Evolutionary conservation across 30 jellyfish, hydroid and myxozoan genomes (phyloP), one percentile per base, ranked within the genome.

Genomic region (Aurelia aurita complex sp. Pacific): DNA sequence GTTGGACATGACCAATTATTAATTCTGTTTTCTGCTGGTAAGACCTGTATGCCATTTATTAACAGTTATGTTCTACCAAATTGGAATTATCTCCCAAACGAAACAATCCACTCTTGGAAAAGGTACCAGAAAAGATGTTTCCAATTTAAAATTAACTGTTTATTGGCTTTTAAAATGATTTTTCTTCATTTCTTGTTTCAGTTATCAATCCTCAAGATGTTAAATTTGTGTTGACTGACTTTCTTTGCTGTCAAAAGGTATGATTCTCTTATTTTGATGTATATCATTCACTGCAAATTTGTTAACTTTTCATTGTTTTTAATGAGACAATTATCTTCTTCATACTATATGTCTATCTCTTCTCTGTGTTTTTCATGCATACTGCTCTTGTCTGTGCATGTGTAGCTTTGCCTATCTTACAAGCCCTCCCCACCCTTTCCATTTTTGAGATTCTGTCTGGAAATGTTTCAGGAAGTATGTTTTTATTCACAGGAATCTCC

Each of bases 181-280:
- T 1, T 46, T 9, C 57, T 46, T 46, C 8, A 46, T 46, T 46
- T 66, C 43, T 66, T 10, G 2, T 66, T 66, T n/a, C 43, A 66
- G 76, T 66, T 66, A 46, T 23, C 43, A 34, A 66, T 23, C 17
- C 76, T 23, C 17, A 14, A 2, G 83, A 61, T 4, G 11, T 77
- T 3, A 64, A 38, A 7, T 77, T 77, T 61, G 18, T 62, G 29
- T 9, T 77, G 62, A 60, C 87, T 23, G 87, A 77, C 52, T 61
- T 77, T n/a, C 77, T 55, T 38, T 77, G 87, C 87, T 77, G 87
- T 61, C 74, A 61, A 77, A 38, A 77, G 87, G 87, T 77, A 17
- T 46, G 43, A 16, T 19, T 66, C 13, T 66, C 18, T 23, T 4
- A 15, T 40, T 13, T 17, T 19, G 19, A 13, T 66, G 6, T 10